Conservation (phyloP, 1,140 invertebrate genomes). For the Calliphora vicina region DNA sequence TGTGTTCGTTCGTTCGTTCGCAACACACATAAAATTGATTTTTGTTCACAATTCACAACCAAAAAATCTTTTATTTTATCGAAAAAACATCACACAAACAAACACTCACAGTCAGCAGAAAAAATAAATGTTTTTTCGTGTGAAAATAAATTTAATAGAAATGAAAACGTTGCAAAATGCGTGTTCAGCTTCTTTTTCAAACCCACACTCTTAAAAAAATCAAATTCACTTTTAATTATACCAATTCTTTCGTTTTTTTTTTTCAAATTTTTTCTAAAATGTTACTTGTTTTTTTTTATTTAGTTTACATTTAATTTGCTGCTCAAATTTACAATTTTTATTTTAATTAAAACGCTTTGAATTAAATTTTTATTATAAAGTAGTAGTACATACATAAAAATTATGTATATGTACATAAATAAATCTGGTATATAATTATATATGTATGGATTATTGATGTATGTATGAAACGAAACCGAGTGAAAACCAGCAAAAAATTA, state of each 20-base stretch:
- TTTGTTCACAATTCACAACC: neutral
- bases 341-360: neutral
- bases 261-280: neutral
- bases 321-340: neutral
- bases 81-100: neutral
- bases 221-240: slow-evolving; percentile 2
- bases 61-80: neutral
- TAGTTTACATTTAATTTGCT: neutral
- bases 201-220: neutral
- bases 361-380: neutral
- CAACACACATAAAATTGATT: neutral
- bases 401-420: neutral
- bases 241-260: neutral
- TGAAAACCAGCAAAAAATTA: neutral
- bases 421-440: neutral
- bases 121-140: neutral
- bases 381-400: no score
- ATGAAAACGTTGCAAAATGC: neutral
- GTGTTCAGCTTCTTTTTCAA: neutral
- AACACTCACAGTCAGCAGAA: neutral
- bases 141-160: neutral
- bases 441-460: neutral
- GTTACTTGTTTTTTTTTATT: neutral
- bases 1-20: neutral
- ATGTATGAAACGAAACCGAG: neutral